Percentiles rank a stretch among this genome's conserved stretches.
These are phyloP conservation scores for Notoglanidium macrostoma DNA, from an alignment of 2,797 vertebrate genomes.

Conservation along the genomic window DNA sequence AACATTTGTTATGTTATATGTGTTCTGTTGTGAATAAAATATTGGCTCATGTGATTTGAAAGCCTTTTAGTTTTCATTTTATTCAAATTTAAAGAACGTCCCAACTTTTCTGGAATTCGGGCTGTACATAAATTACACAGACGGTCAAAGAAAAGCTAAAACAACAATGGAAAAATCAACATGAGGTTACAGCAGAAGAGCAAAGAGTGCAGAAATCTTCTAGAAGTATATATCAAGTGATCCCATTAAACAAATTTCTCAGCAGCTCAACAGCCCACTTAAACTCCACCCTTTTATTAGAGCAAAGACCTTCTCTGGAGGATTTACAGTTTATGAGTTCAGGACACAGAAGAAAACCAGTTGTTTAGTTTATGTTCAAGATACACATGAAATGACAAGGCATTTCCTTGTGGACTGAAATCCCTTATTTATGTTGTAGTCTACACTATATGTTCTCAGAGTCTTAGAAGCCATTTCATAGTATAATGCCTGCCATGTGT, in stretches of 20 bases:
- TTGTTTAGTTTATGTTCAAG: conserved; percentile 47
- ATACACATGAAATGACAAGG: conserved; percentile 43
- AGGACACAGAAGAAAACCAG: conserved; percentile 26
- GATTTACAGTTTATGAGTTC: conserved; percentile 36
- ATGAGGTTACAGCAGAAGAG: not conserved
- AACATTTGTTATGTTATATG: no score
- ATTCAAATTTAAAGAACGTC: no score
- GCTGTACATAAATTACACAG: not conserved
- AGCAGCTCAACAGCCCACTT: conserved; percentile 15
- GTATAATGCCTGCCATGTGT: not conserved
- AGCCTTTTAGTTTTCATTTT: no score
- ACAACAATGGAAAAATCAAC: not conserved
- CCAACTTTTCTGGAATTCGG: no score
- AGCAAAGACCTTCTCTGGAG: conserved; percentile 21
- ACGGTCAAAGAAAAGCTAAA: not conserved
- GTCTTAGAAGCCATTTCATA: not conserved
- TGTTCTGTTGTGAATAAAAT: no score
- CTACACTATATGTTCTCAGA: conserved; percentile 15
- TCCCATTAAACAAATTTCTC: conserved; percentile 46
- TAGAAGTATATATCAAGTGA: conserved; percentile 20
- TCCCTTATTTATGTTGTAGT: conserved; percentile 15
- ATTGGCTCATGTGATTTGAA: no score
- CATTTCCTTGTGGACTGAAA: conserved; percentile 49
- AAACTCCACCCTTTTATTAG: conserved; percentile 38
- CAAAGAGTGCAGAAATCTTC: conserved; percentile 19